Evolutionary conservation across 2,797 vertebrate species (phyloP).

Genomic region (Carapus acus): DNA sequence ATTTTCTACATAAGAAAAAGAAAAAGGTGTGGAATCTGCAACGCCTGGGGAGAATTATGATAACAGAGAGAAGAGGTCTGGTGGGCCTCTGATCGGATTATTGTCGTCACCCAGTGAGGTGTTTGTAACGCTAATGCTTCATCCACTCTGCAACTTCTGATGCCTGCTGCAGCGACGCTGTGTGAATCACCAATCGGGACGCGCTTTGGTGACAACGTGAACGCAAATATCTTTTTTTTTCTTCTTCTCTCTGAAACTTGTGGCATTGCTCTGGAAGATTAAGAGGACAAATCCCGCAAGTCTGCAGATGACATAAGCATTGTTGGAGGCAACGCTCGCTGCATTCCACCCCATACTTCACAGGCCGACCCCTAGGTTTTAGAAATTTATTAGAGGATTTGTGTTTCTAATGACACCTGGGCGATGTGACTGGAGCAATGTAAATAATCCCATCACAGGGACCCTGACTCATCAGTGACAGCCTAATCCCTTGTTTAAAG

Average conservation of each 20-base stretch:
- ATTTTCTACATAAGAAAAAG: slow-evolving; percentile 57
- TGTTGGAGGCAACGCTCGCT: slow-evolving; percentile 62
- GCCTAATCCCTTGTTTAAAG: slow-evolving; percentile 83
- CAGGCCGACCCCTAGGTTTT: slow-evolving; percentile 50
- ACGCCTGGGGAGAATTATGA: slow-evolving; percentile 50
- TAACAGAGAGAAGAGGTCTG: slow-evolving; percentile 47
- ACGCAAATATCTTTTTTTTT: slow-evolving; percentile 58
- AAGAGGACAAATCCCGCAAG: slow-evolving; percentile 57
- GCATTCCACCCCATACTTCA: slow-evolving; percentile 44
- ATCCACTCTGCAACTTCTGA: slow-evolving; percentile 29
- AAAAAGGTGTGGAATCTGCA: slow-evolving; percentile 57
- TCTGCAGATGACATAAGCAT: slow-evolving; percentile 61
- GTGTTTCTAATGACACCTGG: slow-evolving; percentile 81
- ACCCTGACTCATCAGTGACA: slow-evolving; percentile 71
- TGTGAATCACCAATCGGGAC: slow-evolving; percentile 53
- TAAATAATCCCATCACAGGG: slow-evolving; percentile 80
- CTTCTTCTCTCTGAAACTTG: no score
- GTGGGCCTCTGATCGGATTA: slow-evolving; percentile 64
- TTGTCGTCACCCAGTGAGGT: slow-evolving; percentile 52
- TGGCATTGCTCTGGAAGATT: slow-evolving; percentile 60
- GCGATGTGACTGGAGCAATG: slow-evolving; percentile 71
- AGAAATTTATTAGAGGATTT: slow-evolving; percentile 81
- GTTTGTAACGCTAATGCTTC: slow-evolving; percentile 59
- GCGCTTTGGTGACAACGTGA: slow-evolving; percentile 48
- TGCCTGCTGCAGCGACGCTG: slow-evolving; percentile 48